A percentile compares a stretch with the other conserved stretches of the same genome.
Conservation (phyloP, 1,140 invertebrate genomes). For the Leptopilina clavipes region DNA sequence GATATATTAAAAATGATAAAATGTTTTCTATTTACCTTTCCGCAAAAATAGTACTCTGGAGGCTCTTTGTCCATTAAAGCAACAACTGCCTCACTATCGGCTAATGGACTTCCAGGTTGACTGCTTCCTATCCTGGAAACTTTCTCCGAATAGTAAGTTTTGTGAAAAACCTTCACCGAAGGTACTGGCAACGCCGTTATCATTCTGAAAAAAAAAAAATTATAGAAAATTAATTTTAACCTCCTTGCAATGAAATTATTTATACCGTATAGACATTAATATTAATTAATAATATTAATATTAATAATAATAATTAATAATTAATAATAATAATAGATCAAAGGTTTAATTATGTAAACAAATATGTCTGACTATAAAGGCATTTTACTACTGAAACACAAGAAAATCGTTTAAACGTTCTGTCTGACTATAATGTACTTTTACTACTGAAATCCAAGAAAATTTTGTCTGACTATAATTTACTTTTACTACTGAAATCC, state of each 20-base stretch:
- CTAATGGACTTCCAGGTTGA: conserved; percentile 69
- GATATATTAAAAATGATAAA: not conserved
- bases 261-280: no score
- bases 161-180: conserved; percentile 72
- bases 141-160: conserved; percentile 72
- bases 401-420: no score
- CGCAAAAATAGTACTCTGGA: conserved; percentile 82
- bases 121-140: conserved; percentile 65
- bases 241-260: no score
- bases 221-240: not conserved
- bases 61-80: conserved; percentile 69
- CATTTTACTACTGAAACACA: no score
- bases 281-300: no score
- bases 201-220: conserved; percentile 61
- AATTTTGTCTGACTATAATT: not conserved
- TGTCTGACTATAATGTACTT: no score
- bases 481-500: not conserved
- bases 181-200: conserved; percentile 72
- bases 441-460: no score
- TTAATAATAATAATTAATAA: no score
- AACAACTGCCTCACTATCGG: conserved; percentile 68
- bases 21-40: conserved; percentile 75
- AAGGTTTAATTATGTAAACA: no score
- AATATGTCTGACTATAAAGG: no score
- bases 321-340: no score